phyloP scores from a whole-genome alignment of 2,888 invertebrate genomes.

The Eupithecia vulgata region DNA sequence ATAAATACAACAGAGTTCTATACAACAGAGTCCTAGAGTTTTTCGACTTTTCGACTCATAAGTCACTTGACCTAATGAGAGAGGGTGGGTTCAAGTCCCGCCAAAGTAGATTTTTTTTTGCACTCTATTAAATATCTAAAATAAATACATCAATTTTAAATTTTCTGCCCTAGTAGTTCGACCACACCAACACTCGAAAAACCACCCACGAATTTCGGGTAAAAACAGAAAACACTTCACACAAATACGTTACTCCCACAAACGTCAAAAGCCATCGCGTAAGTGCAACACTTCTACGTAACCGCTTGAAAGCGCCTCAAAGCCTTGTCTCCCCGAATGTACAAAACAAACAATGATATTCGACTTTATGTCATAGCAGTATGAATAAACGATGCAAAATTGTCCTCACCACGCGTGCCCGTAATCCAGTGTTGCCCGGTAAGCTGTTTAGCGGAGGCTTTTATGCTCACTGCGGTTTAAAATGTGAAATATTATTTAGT shows the following conservation, averaged over 20 bases:
- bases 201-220: not conserved
- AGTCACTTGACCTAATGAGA: no score
- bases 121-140: no score
- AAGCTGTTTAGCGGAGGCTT: constrained; percentile 39
- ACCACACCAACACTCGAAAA: not conserved
- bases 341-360: constrained; percentile 46
- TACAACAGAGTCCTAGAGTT: no score
- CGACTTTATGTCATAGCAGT: constrained; percentile 52
- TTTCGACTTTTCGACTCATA: no score
- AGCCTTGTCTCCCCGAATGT: constrained; percentile 22
- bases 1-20: no score
- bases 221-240: not conserved
- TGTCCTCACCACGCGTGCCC: constrained; percentile 35
- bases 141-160: no score
- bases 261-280: not conserved
- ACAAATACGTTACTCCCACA: not conserved
- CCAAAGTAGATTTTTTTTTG: no score
- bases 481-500: not conserved
- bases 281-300: constrained; percentile 2
- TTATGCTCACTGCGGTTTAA: constrained; percentile 17
- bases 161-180: no score
- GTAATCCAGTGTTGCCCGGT: constrained; percentile 40
- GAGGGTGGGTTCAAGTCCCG: no score
- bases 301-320: not conserved
- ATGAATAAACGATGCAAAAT: constrained; percentile 60